phyloP scores from a whole-genome alignment of 2,888 invertebrate species.

The Trichopria drosophilae region DNA sequence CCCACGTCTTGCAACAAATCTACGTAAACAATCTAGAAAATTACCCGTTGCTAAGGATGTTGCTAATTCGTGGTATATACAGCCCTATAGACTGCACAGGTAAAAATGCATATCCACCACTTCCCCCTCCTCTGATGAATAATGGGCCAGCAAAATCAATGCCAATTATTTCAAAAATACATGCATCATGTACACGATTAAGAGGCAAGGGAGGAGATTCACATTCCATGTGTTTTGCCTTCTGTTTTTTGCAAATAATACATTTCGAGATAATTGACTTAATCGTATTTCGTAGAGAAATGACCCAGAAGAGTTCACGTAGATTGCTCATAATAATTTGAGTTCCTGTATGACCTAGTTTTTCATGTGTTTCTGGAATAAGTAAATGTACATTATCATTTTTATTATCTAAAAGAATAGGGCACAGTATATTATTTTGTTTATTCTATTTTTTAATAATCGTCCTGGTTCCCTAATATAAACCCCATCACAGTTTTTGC shows the following conservation, averaged over 20 bases:
- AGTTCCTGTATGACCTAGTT: constrained; percentile 3
- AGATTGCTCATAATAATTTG: constrained; percentile 2
- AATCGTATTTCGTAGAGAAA: background rate
- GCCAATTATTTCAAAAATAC: too few relatives aligned
- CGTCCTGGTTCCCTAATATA: too few relatives aligned
- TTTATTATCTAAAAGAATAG: constrained; percentile 7
- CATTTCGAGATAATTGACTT: background rate
- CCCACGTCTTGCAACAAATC: too few relatives aligned
- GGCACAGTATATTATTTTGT: background rate
- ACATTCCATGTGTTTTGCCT: too few relatives aligned
- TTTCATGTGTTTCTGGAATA: background rate
- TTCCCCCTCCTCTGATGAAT: constrained; percentile 37
- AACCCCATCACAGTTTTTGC: too few relatives aligned
- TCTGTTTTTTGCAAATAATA: too few relatives aligned
- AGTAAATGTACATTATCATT: background rate
- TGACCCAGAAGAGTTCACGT: constrained; percentile 16
- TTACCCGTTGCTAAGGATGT: constrained; percentile 43
- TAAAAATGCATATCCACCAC: constrained; percentile 42
- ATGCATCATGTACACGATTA: constrained; percentile 6
- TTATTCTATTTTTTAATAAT: constrained; percentile 8
- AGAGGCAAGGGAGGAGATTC: background rate
- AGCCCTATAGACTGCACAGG: constrained; percentile 40
- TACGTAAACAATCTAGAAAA: too few relatives aligned
- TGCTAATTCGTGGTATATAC: constrained; percentile 47
- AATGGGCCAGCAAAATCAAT: too few relatives aligned